Evolutionary conservation across 1,140 invertebrate species (phyloP), one percentile per base, ranked within the genome.

Genomic region (Gryllus bimaculatus): DNA sequence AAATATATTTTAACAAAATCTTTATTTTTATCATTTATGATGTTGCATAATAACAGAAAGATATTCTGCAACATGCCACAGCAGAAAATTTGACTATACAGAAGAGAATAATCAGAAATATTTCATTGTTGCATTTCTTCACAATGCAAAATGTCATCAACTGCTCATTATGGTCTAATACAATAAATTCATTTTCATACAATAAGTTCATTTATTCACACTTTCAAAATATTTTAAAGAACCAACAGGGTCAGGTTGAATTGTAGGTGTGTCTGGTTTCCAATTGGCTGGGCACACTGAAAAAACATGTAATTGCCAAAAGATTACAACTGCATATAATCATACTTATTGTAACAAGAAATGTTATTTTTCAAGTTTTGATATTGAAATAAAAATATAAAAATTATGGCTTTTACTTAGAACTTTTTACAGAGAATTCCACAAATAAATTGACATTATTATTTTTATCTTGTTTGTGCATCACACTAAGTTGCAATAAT

Each of bases 231-330:
- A 95, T 82, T 93, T 88, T 83, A 93, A 92, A 80, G 93, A 93
- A n/a, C 90, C 92, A 78, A 90, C 89, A 0, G 93, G 93, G 85
- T 92, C 92, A 1, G 94, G 94, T 84, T 95, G 95, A 77, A 96
- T 96, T 21, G 94, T 95, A 81, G 91, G 92, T 5, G 90, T 88
- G 21, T 93, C 90, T 13, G 92, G 92, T 80, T 93, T 90, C 94
- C 94, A 96, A 83, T 94, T 94, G 10, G 94, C 94, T 74, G 95
- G 94, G 83, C 94, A 96, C 15, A 96, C 95, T 91, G 84, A 21
- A 86, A 86, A 78, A 85, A 39, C 18, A 66, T 10, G 54, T 66
- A 66, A 66, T 66, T 66, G 7, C 7, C 10, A 66, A 7, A 66
- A 66, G 54, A 66, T 66, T 1, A 66, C 10, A 66, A 66, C 54